These are phyloP conservation scores for Conus ventricosus DNA, from an alignment of 1,140 invertebrate species.

Conservation along the genomic window DNA sequence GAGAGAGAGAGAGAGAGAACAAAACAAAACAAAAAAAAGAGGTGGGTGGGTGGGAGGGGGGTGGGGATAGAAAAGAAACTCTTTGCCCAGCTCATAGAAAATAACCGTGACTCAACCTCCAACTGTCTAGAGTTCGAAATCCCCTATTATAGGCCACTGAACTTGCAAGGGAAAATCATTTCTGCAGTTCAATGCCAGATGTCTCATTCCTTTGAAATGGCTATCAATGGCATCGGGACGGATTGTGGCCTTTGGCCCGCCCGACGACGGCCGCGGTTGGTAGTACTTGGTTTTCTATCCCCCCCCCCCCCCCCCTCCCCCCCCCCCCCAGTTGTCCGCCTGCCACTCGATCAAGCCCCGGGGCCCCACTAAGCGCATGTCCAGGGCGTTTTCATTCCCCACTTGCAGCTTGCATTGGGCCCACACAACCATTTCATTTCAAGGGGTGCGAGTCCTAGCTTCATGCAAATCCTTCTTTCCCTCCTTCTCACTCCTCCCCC, in stretches of 20 bases:
- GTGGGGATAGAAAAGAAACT: no score
- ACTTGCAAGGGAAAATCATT: neutral
- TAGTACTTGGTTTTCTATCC: neutral
- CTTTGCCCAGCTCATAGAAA: neutral
- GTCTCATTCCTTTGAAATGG: neutral
- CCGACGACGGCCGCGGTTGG: neutral
- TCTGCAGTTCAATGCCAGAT: neutral
- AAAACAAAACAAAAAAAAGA: neutral
- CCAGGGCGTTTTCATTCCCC: neutral
- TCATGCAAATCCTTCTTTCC: neutral
- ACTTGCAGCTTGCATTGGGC: neutral
- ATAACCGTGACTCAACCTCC: neutral
- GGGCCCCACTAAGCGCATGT: neutral
- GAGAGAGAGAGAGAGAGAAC: constrained; percentile 26
- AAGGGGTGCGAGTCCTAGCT: neutral
- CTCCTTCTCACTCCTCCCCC: no score
- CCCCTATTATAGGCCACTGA: neutral
- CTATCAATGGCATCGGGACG: neutral
- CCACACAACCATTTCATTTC: neutral
- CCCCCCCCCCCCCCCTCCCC: neutral
- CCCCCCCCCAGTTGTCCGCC: neutral
- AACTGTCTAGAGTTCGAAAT: neutral
- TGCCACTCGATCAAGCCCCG: neutral
- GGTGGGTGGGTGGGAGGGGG: no score
- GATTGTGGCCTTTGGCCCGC: neutral